Percentiles rank a stretch among this genome's conserved stretches.
These are phyloP conservation scores for Cyprinodon brontotheroides DNA, from an alignment of 2,113 vertebrate species.

Conservation along the genomic window DNA sequence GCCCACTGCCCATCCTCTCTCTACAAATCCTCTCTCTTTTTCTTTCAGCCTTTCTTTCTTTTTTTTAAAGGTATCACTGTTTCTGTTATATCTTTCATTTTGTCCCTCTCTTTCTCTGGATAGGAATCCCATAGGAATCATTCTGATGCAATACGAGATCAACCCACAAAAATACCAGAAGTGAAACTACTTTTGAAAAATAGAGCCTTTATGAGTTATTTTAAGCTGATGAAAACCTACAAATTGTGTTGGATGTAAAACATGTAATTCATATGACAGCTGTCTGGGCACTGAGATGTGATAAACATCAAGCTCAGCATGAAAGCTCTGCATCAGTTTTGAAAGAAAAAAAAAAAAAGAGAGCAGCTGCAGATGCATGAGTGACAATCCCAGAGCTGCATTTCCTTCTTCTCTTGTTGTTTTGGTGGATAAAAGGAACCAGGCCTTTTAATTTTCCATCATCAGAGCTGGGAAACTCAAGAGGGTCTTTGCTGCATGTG, in stretches of 20 bases:
- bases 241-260: constrained; percentile 68
- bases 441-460: constrained; percentile 52
- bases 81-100: constrained; percentile 33
- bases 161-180: constrained; percentile 54
- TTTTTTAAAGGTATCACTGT: constrained; percentile 27
- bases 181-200: constrained; percentile 55
- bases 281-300: constrained; percentile 49
- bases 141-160: constrained; percentile 65
- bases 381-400: constrained; percentile 35
- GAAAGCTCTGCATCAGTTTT: constrained; percentile 15
- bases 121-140: constrained; percentile 64
- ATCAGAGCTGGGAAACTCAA: constrained; percentile 41
- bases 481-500: constrained; percentile 47
- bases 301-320: constrained; percentile 41
- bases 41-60: constrained; percentile 11
- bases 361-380: constrained; percentile 30
- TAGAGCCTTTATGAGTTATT: constrained; percentile 50
- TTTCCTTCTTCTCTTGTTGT: constrained; percentile 24
- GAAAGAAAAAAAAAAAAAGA: constrained; percentile 1
- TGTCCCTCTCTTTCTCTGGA: constrained; percentile 31
- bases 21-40: constrained; percentile 49
- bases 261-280: constrained; percentile 56
- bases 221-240: constrained; percentile 59
- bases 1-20: constrained; percentile 54
- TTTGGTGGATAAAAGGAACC: constrained; percentile 46